Evolutionary conservation across 2,113 vertebrate genomes (phyloP).

Genomic region (Camarhynchus parvulus): DNA sequence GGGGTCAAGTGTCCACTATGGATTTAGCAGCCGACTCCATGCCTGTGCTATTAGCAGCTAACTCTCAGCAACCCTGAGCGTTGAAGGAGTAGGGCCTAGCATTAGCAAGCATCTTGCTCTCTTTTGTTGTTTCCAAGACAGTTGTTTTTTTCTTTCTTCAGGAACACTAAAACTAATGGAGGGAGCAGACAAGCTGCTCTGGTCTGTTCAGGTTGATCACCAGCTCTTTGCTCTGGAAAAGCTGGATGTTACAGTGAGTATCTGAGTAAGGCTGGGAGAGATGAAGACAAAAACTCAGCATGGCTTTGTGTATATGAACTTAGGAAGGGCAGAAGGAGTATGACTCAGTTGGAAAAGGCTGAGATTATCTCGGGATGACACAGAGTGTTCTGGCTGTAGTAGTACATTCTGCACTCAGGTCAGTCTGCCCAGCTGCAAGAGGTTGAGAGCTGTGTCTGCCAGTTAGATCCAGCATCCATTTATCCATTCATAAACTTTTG

Average conservation of each 20-base stretch:
- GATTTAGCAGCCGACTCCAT: background rate
- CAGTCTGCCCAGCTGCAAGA: background rate
- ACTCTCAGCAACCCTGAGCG: background rate
- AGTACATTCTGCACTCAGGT: background rate
- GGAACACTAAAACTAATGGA: conserved; percentile 96
- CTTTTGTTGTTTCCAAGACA: background rate
- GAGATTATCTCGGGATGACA: background rate
- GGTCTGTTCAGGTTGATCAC: conserved; percentile 98
- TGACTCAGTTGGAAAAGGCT: background rate
- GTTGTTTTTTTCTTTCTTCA: conserved; percentile 16
- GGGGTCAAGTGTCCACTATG: background rate
- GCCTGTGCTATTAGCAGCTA: background rate
- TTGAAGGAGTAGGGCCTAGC: background rate
- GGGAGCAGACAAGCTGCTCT: conserved; percentile 90
- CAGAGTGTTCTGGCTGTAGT: background rate
- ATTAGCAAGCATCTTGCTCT: background rate
- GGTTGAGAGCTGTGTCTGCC: background rate
- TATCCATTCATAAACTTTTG: background rate
- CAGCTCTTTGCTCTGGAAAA: conserved; percentile 97
- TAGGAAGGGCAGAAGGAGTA: background rate
- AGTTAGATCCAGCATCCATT: background rate
- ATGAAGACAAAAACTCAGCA: background rate
- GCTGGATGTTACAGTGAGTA: conserved; percentile 92
- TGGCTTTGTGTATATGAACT: background rate
- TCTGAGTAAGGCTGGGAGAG: background rate